Base-by-base conservation (phyloP, 2,797 vertebrate species). In the Muraenolepis orangiensis region DNA sequence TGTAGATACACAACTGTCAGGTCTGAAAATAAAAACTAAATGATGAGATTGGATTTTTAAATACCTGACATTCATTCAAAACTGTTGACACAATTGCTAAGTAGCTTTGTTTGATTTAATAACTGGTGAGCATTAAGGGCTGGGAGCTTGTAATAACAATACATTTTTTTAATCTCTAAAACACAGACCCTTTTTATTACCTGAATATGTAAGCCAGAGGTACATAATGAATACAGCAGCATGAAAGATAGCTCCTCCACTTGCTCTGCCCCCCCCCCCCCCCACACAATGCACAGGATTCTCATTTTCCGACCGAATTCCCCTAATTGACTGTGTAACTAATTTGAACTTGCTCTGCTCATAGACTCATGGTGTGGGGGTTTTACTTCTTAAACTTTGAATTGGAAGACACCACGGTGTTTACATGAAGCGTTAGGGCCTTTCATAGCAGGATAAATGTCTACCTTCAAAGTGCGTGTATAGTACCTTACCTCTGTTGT, bases 291-390 rank as follows among this genome's bases (percentile, higher is more conserved):
- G 61, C 20, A 69, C 66, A 71, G 46, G 42, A 42, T 42, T 46
- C 7, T 72, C 6, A 76, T 75, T 75, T 84, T 78, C 46, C 46
- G 72, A 57, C 73, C 76, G 38, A 80, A 74, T 80, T 74, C 30
- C 66, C 38, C 1, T 71, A 66, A 71, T 77, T 74, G 40, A 69
- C 77, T 80, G 26, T 7, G 6, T 72, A 77, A 77, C 32, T 18
- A 66, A 30, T 69, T 69, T 69, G 64, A 42, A 61, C 72, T 77
- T 77, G n/a, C 67, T 34, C 32, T n/a, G 66, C 32, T 72, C 71
- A 36, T 38, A 36, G 23, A n/a, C 64, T 72, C 72, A 61, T n/a
- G 61, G 8, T 76, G 23, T 31, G 29, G 66, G 36, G 23, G n/a
- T 71, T 31, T 57, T 28, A n/a, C 18, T 72, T 76, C 29, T 66